These are phyloP conservation scores for Epistrophe grossulariae DNA, from an alignment of 2,888 invertebrate genomes.

Conservation along the genomic window DNA sequence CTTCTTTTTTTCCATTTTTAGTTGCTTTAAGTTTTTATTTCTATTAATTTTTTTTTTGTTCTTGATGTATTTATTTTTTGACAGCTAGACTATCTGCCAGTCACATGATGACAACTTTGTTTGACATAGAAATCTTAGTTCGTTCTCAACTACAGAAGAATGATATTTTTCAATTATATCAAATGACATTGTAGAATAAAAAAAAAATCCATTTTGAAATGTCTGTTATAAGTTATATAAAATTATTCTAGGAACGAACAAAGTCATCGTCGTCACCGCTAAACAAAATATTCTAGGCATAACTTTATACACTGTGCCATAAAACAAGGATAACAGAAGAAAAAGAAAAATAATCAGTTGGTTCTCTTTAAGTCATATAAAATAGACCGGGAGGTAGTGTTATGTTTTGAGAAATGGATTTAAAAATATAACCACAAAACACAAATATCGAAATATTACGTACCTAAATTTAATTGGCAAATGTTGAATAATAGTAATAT, in stretches of 20 bases:
- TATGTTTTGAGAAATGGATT: not conserved
- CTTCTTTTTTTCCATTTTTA: too few relatives aligned
- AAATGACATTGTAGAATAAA: slow-evolving; percentile 67
- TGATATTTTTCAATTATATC: slow-evolving; percentile 74
- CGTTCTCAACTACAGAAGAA: slow-evolving; percentile 52
- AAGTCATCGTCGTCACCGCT: not conserved
- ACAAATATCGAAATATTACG: too few relatives aligned
- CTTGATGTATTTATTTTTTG: not conserved
- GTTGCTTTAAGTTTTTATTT: too few relatives aligned
- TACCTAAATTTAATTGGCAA: too few relatives aligned
- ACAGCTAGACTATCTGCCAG: slow-evolving; percentile 58
- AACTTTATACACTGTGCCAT: slow-evolving; percentile 37
- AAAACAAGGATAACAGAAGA: slow-evolving; percentile 20
- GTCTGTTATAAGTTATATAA: not conserved
- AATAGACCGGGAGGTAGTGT: not conserved
- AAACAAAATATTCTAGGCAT: slow-evolving; percentile 46
- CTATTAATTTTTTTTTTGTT: too few relatives aligned
- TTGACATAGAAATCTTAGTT: slow-evolving; percentile 59
- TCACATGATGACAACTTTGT: slow-evolving; percentile 67
- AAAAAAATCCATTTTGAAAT: slow-evolving; percentile 41
- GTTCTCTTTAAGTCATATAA: not conserved
- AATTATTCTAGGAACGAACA: slow-evolving; percentile 17
- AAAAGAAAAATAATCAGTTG: slow-evolving; percentile 21
- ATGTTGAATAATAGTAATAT: too few relatives aligned
- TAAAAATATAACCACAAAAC: not conserved